Percentiles rank a stretch among this genome's conserved stretches.
Conservation (phyloP, 2,888 invertebrate species). For the Cheilosia pagana region DNA sequence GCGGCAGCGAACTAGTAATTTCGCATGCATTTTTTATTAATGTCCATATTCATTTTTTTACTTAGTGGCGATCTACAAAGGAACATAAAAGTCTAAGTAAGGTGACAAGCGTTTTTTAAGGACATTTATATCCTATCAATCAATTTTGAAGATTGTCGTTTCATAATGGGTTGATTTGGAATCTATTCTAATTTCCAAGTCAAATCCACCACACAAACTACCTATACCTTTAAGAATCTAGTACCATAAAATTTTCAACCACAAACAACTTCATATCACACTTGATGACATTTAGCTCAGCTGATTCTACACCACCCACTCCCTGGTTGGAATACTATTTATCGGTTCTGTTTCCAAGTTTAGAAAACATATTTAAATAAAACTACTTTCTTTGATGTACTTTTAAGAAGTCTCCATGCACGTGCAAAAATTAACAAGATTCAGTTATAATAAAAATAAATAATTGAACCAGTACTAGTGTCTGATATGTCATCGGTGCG, state of each 20-base stretch:
- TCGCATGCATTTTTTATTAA: too few species aligned
- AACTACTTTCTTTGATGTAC: neutral
- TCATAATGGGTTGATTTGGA: too few species aligned
- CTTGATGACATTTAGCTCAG: conserved; percentile 11
- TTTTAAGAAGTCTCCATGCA: neutral
- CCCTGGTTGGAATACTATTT: neutral
- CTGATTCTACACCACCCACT: conserved; percentile 16
- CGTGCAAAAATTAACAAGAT: neutral
- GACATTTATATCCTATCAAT: too few species aligned
- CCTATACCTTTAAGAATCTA: neutral
- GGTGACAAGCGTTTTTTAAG: too few species aligned
- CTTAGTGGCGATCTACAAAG: too few species aligned
- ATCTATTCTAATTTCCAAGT: too few species aligned
- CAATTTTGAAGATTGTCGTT: too few species aligned
- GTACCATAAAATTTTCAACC: neutral
- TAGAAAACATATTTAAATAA: neutral
- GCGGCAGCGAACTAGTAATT: too few species aligned
- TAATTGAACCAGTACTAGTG: neutral
- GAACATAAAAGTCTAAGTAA: too few species aligned
- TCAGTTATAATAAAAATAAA: neutral
- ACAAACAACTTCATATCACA: neutral
- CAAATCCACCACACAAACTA: too few species aligned
- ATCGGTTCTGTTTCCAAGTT: neutral
- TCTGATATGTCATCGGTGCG: conserved; percentile 2
- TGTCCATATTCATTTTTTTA: too few species aligned